A percentile compares a stretch with the other conserved stretches of the same genome.
These are phyloP conservation scores for Maniola hyperantus DNA, from an alignment of 2,888 invertebrate genomes.

Conservation along the genomic window DNA sequence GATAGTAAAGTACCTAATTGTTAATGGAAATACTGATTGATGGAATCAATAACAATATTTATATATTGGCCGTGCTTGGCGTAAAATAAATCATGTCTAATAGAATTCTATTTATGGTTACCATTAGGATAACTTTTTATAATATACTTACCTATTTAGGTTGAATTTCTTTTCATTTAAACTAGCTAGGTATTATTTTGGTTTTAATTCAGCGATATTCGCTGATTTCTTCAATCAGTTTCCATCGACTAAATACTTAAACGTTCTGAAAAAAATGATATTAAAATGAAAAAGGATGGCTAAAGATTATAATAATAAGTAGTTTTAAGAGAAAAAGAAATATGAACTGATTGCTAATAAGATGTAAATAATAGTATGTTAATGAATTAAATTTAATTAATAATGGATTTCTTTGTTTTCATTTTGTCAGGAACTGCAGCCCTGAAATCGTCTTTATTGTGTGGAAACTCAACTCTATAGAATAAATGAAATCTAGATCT, in stretches of 20 bases:
- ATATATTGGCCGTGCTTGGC: no score
- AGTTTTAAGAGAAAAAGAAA: constrained; percentile 58
- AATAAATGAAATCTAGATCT: no score
- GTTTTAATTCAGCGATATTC: background rate
- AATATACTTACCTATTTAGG: no score
- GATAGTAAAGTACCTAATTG: background rate
- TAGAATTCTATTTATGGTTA: no score
- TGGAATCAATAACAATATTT: background rate
- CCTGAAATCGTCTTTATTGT: no score
- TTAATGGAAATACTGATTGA: background rate
- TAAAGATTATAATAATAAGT: constrained; percentile 17
- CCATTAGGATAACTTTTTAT: no score
- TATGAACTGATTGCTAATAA: constrained; percentile 79
- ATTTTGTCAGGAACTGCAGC: background rate
- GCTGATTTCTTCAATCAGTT: background rate
- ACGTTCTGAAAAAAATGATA: constrained; percentile 5
- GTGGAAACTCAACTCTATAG: no score
- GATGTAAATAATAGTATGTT: constrained; percentile 63
- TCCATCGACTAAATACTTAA: background rate
- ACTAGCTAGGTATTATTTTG: background rate
- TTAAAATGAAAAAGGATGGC: constrained; percentile 3
- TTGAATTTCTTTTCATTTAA: background rate
- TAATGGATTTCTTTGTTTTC: constrained; percentile 22
- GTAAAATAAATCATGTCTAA: no score
- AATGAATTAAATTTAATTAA: constrained; percentile 43